Percentiles rank a stretch among this genome's conserved stretches.
Evolutionary conservation across 1,140 invertebrate genomes (phyloP).

Genomic region (Bicyclus anynana): DNA sequence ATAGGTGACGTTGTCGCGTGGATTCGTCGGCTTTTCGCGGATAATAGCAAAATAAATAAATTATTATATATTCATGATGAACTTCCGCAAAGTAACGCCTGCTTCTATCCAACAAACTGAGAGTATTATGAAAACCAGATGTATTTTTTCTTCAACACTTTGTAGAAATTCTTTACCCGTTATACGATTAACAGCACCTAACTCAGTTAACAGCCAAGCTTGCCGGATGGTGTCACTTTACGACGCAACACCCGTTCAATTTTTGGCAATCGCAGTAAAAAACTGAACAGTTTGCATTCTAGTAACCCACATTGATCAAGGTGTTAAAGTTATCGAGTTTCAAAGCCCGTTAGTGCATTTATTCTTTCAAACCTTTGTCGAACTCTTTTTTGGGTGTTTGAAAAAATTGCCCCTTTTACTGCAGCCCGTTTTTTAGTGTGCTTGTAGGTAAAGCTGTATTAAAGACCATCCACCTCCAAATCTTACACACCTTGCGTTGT

Average conservation of each 20-base stretch:
- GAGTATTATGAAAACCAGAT: background rate
- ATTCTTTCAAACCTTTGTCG: conserved; percentile 48
- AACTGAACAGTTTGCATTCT: conserved; percentile 51
- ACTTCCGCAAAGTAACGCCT: no score
- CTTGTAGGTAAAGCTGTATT: conserved; percentile 5
- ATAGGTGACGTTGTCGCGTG: no score
- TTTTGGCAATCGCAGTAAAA: conserved; percentile 60
- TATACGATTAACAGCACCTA: conserved; percentile 7
- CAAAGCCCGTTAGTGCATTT: conserved; percentile 59
- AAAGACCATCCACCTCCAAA: conserved; percentile 13
- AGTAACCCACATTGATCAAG: conserved; percentile 75
- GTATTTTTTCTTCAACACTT: background rate
- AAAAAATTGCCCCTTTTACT: conserved; percentile 49
- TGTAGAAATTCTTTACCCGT: conserved; percentile 3
- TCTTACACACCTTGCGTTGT: conserved; percentile 26
- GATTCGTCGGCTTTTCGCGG: no score
- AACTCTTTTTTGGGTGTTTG: conserved; percentile 43
- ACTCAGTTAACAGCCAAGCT: conserved; percentile 14
- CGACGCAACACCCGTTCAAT: conserved; percentile 58
- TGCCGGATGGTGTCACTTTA: conserved; percentile 63
- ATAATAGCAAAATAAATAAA: no score
- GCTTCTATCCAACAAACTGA: no score
- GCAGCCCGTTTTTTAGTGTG: conserved; percentile 24
- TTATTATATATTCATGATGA: no score
- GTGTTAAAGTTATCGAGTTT: conserved; percentile 70